Evolutionary conservation across 2,888 invertebrate genomes (phyloP), one percentile per base, ranked within the genome.

Genomic region (Sericinus montela): DNA sequence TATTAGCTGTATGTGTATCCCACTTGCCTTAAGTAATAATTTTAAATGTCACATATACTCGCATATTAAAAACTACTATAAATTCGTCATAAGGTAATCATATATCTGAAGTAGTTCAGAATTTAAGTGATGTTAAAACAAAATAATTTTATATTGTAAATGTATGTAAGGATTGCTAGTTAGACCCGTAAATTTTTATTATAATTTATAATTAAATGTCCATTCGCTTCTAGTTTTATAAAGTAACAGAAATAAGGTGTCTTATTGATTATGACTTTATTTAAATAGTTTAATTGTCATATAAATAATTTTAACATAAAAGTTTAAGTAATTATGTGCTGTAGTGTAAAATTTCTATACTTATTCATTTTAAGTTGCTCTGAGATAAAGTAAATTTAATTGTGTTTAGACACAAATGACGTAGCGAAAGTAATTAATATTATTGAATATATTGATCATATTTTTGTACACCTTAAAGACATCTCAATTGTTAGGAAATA

Each of bases 391-490:
- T 49, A 49, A 40, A 46, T 43, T 29, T 34, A 28, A 50, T 37
- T 50, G n/a, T 47, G 30, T 8, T 25, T 45, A 37, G n/a, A 32
- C 37, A 38, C 32, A n/a, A 32, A 32, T 13, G 6, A 37, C 25
- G 8, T 39, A 39, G 14, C 28, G 9, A 19, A 14, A 44, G 51
- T 51, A 52, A 49, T 45, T 54, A 59, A 54, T 57, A 58, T 50
- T 57, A 59, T 52, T 52, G 59, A 53, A 58, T 54, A 66, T 67
- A 72, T 63, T 74, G 65, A 78, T 60, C 59, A 84, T 86, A 85
- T 85, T 86, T 86, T 86, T 86, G 72, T 86, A 85, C 84, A 73
- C 70, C 59, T 69, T 70, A 79, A 80, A 79, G 69, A 80, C 75
- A 77, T 75, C 63, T 69, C 64, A 52, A 58, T 58, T 53, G 55